Conservation (phyloP, 2,113 vertebrate species). For the Patagioenas fasciata region DNA sequence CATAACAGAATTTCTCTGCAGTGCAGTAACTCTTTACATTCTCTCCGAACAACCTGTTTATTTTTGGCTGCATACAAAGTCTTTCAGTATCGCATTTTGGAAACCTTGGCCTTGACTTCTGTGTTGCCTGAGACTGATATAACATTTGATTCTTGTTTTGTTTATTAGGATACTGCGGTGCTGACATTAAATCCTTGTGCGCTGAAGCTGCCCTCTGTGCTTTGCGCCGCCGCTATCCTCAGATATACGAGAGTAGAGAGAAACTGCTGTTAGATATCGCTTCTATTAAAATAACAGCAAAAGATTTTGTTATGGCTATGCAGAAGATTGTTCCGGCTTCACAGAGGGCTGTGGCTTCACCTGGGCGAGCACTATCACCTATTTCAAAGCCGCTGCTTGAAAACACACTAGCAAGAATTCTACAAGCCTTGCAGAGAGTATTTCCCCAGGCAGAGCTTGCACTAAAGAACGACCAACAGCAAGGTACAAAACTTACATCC, state of each 20-base stretch:
- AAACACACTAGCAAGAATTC: conserved; percentile 74
- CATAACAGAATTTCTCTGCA: neutral
- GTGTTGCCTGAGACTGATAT: neutral
- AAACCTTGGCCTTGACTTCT: neutral
- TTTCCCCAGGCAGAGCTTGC: conserved; percentile 87
- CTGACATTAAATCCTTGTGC: conserved; percentile 93
- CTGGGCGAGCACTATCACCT: conserved; percentile 82
- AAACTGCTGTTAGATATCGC: conserved; percentile 88
- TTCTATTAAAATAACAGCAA: conserved; percentile 84
- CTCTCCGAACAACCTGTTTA: neutral
- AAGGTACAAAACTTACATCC: conserved; percentile 60
- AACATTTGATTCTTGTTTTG: neutral
- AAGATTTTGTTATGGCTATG: conserved; percentile 89
- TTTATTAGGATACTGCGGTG: conserved; percentile 92
- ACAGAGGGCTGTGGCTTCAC: conserved; percentile 85
- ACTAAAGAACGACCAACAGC: conserved; percentile 71
- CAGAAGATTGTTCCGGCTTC: conserved; percentile 88
- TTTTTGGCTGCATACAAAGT: neutral
- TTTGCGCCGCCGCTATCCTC: conserved; percentile 89
- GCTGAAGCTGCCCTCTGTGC: conserved; percentile 91
- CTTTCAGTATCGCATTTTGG: neutral
- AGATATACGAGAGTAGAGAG: conserved; percentile 88
- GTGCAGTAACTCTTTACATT: neutral
- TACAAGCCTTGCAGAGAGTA: conserved; percentile 79
- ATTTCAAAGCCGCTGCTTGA: conserved; percentile 84